Evolutionary conservation across 2,888 invertebrate genomes (phyloP), one percentile per base, ranked within the genome.

Genomic region (Macroteleia sp.): DNA sequence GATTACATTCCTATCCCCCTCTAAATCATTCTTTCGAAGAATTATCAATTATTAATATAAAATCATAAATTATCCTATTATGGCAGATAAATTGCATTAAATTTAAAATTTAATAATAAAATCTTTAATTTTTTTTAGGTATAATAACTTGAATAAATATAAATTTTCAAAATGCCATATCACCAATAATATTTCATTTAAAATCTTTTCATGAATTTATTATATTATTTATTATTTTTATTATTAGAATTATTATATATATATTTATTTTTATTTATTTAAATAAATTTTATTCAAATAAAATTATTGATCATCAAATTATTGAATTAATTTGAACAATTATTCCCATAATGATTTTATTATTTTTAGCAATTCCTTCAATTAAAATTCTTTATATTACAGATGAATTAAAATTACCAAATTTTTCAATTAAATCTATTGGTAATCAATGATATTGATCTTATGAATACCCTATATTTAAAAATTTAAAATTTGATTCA

Each of bases 51-150:
- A 89, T 94, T 92, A 92, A 92, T 89, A 93, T 71, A n/a, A n/a
- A n/a, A n/a, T n/a, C n/a, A n/a, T n/a, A n/a, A n/a, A n/a, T 57
- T 70, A 67, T 41, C 71, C 14, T 94, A 94, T 93, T 93, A 92
- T 94, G 94, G 92, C 93, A 93, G 92, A 82, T 22, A 92, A n/a
- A 92, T 70, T 93, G 92, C 93, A 92, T 93, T 94, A 93, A 93
- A 94, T 93, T 94, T 94, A 94, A 94, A 93, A 92, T 93, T 92
- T 94, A 93, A 93, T 92, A 91, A 94, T 94, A 94, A 94, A 94
- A 93, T 92, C 54, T 50, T 44, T 56, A 28, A 92, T 93, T 94
- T 94, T 82, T 93, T 92, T 94, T 93, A 93, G 92, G 93, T 93
- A 89, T 93, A 8, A 61, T 25, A 41, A 3, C 50, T 12, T 79